Evolutionary conservation across 2,797 vertebrate genomes (phyloP), one percentile per base, ranked within the genome.

Genomic region (Todus mexicanus): DNA sequence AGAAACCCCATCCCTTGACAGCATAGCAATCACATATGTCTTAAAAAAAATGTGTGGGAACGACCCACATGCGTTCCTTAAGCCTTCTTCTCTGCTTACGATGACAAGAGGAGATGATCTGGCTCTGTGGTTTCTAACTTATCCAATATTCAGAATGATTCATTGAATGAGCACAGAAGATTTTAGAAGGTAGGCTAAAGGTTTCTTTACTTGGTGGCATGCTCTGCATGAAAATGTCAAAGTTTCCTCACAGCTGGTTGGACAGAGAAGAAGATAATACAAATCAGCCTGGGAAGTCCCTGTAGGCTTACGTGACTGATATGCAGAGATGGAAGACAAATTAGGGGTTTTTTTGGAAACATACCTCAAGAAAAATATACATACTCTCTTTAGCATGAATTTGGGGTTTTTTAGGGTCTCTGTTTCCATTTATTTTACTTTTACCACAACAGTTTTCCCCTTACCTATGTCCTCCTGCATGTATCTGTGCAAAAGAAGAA

Each of bases 71-170:
- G 15, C 3, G 0, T 72, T 92, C 66, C 43, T 93, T 78, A 65
- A 92, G 50, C 65, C 38, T 90, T 84, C 50, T 93, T 21, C 51
- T 81, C 56, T 91, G 66, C 75, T 89, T 86, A 42, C 47, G 56
- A 17, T 53, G 84, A 63, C 37, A 78, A 69, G 43, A 90, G 53
- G 71, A 81, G 40, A 54, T 87, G 72, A 81, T 64, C 66, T 68
- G 47, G 21, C 68, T 81, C 43, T 40, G 33, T 40, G 29, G 14
- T 78, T 93, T 92, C 87, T 78, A 78, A 66, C 51, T 87, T 23
- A 75, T 73, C 37, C 66, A 60, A 37, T 10, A 70, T 73, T 87
- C 79, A 45, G 73, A 87, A 74, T 83, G 75, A 92, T 92, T 94
- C 69, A 85, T 4, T 33, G 66, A 59, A 50, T 9, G 38, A 94